Conservation (phyloP, 2,113 vertebrate species). For the Chloropsis hardwickii region DNA sequence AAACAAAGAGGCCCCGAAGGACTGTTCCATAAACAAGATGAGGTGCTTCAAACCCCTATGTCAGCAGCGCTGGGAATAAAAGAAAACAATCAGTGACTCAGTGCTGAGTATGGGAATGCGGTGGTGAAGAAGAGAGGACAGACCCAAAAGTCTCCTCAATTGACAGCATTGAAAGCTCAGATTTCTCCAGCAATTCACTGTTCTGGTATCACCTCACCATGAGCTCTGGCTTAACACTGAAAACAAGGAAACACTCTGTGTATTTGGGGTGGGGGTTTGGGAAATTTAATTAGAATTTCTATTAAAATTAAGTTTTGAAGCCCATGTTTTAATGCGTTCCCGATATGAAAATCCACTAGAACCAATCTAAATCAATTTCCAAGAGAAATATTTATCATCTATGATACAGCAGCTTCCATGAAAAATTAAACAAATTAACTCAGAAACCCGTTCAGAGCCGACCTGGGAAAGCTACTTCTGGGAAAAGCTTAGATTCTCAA, state of each 20-base stretch:
- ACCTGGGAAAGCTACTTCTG: background rate
- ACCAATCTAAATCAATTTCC: background rate
- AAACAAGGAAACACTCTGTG: background rate
- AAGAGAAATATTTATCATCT: background rate
- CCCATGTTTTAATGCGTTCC: background rate
- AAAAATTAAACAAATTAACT: background rate
- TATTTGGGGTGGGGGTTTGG: background rate
- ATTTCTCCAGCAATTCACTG: background rate
- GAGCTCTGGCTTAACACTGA: background rate
- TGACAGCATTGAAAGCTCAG: background rate
- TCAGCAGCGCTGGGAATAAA: background rate
- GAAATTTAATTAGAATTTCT: background rate
- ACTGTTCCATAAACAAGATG: background rate
- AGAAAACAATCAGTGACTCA: fast-evolving
- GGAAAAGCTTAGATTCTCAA: background rate
- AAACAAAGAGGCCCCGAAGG: background rate
- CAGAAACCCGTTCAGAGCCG: background rate
- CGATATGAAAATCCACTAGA: background rate
- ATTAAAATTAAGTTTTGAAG: background rate
- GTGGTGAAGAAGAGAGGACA: background rate
- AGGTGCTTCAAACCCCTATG: background rate
- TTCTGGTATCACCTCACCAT: background rate
- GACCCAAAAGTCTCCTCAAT: background rate
- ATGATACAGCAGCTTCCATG: background rate
- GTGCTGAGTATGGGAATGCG: background rate